A percentile compares a stretch with the other conserved stretches of the same genome.
Evolutionary conservation across 2,113 vertebrate species (phyloP).

Genomic region (Neotoma lepida): DNA sequence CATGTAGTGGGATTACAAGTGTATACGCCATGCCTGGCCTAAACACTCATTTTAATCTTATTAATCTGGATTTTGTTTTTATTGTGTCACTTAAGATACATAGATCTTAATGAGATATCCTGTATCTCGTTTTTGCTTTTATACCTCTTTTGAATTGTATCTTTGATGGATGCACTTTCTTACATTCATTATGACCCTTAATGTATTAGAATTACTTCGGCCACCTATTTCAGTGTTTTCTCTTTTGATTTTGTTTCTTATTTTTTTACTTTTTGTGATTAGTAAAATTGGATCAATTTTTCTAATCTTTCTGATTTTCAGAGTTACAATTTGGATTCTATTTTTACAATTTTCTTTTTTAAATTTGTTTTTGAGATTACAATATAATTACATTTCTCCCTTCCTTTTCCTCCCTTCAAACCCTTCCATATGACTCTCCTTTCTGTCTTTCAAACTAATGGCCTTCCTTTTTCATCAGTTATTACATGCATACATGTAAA

Average conservation of each 20-base stretch:
- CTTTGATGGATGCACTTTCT: background rate
- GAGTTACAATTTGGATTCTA: background rate
- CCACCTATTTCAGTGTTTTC: background rate
- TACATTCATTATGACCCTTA: background rate
- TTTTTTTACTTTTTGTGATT: background rate
- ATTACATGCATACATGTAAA: background rate
- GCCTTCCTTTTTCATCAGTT: background rate
- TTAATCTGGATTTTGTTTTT: conserved; percentile 29
- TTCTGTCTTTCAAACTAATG: background rate
- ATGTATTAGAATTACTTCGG: background rate
- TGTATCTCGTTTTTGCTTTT: conserved; percentile 5
- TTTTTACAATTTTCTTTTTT: background rate
- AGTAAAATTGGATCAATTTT: conserved; percentile 16
- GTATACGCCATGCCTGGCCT: background rate
- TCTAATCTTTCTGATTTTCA: conserved; percentile 15
- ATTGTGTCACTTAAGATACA: background rate
- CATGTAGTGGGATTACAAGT: background rate
- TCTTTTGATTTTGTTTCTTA: background rate
- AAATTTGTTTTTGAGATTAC: background rate
- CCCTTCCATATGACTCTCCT: background rate
- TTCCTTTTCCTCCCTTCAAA: background rate
- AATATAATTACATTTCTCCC: background rate
- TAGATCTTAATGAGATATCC: background rate
- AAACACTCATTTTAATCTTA: background rate
- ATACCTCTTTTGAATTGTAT: background rate